Evolutionary conservation across 2,888 invertebrate genomes (phyloP).

Genomic region (Piscicola geometra): DNA sequence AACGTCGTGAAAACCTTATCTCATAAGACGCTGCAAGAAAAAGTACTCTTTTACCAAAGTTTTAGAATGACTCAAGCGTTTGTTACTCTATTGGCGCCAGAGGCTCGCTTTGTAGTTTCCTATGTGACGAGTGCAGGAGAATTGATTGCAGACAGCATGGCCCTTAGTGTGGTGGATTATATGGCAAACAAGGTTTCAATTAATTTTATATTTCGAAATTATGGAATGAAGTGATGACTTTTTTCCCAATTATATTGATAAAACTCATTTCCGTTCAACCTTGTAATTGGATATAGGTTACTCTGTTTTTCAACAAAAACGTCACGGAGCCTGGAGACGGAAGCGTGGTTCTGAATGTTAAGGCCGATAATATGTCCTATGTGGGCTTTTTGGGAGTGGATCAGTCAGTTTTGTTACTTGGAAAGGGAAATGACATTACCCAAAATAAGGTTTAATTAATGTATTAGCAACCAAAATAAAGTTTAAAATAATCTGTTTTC

Average conservation of each 20-base stretch:
- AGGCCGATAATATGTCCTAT: slow-evolving; percentile 11
- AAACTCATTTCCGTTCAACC: not conserved
- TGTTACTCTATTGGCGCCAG: slow-evolving; percentile 30
- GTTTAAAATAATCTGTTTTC: not conserved
- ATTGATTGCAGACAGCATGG: slow-evolving; percentile 34
- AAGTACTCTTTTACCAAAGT: not conserved
- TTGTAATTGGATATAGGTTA: slow-evolving; percentile 23
- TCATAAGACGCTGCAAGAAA: not conserved
- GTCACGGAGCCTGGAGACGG: slow-evolving; percentile 32
- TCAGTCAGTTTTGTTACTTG: slow-evolving; percentile 37
- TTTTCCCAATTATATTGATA: too few relatives aligned
- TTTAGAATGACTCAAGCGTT: slow-evolving; percentile 12
- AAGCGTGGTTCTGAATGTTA: slow-evolving; percentile 27
- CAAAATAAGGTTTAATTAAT: slow-evolving; percentile 13
- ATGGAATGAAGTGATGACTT: too few relatives aligned
- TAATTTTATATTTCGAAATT: too few relatives aligned
- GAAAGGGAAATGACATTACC: slow-evolving; percentile 37
- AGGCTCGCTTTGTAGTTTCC: slow-evolving; percentile 33
- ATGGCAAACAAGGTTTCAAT: slow-evolving; percentile 24
- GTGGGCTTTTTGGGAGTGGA: slow-evolving; percentile 33
- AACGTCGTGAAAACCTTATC: not conserved
- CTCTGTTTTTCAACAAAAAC: slow-evolving; percentile 30
- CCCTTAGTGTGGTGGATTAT: slow-evolving; percentile 28
- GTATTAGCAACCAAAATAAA: too few relatives aligned
- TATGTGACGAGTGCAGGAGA: slow-evolving; percentile 31